phyloP scores from a whole-genome alignment of 2,113 vertebrate species.

The Cyanoderma ruficeps region DNA sequence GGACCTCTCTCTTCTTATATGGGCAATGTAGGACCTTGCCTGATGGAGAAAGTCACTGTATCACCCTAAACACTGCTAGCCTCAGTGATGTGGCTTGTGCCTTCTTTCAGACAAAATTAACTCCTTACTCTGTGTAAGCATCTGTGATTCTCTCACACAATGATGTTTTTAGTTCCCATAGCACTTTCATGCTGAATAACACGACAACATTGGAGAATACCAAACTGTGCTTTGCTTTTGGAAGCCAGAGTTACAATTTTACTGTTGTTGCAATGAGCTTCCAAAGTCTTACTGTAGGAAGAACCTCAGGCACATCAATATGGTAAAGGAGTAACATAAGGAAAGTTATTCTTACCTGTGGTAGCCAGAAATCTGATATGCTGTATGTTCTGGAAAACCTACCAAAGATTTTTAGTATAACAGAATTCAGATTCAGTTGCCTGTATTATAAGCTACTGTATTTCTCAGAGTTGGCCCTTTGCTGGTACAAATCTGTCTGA shows the following conservation, averaged over 20 bases:
- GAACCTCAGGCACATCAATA: neutral
- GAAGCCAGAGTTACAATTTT: neutral
- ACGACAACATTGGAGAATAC: neutral
- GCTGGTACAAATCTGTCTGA: neutral
- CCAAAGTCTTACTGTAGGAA: neutral
- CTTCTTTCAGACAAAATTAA: neutral
- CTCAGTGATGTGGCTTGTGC: neutral
- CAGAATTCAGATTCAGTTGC: neutral
- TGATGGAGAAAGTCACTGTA: neutral
- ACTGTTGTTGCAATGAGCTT: neutral
- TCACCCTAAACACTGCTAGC: neutral
- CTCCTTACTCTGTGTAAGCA: neutral
- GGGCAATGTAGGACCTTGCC: neutral
- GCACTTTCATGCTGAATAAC: neutral
- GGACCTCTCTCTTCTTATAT: neutral
- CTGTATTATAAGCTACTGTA: neutral
- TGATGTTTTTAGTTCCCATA: neutral
- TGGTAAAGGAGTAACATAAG: neutral
- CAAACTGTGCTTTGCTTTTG: neutral
- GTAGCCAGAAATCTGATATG: neutral
- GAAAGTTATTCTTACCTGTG: neutral
- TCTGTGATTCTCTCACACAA: neutral
- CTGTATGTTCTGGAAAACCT: neutral
- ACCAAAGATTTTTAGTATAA: neutral
- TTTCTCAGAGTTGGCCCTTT: neutral